Percentiles rank a stretch among this genome's conserved stretches.
These are phyloP conservation scores for Nomada flava DNA, from an alignment of 2,888 invertebrate species.

Conservation along the genomic window DNA sequence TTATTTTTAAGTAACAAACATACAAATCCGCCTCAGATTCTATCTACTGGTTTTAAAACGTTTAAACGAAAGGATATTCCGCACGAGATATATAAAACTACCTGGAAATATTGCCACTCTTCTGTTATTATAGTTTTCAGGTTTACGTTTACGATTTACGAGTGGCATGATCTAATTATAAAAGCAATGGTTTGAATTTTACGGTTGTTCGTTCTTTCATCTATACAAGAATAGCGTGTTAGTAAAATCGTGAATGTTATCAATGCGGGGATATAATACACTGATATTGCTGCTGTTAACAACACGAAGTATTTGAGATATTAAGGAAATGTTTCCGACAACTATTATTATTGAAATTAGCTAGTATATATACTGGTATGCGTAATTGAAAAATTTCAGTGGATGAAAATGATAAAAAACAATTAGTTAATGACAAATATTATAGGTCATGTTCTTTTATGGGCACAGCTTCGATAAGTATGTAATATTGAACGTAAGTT, in stretches of 20 bases:
- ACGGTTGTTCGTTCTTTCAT: neutral
- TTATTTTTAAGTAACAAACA: neutral
- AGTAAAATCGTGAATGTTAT: slow-evolving; percentile 14
- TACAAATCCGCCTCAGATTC: neutral
- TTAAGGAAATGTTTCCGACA: neutral
- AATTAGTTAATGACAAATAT: neutral
- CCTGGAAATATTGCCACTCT: neutral
- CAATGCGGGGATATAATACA: neutral
- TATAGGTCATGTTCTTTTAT: neutral
- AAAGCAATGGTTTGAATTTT: neutral
- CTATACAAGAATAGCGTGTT: neutral
- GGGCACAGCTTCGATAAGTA: neutral
- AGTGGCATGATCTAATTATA: slow-evolving; percentile 17
- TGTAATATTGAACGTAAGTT: neutral
- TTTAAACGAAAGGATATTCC: neutral
- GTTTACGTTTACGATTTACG: slow-evolving; percentile 1
- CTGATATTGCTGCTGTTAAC: slow-evolving; percentile 5
- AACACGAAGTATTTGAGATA: neutral
- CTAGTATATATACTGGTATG: neutral
- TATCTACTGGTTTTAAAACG: neutral
- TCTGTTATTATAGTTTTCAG: neutral
- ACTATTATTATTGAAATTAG: neutral
- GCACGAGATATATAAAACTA: neutral
- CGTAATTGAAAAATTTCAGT: slow-evolving; percentile 3
- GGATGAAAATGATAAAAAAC: neutral